Evolutionary conservation across 2,888 invertebrate species (phyloP).

Genomic region (Brassicogethes aeneus): DNA sequence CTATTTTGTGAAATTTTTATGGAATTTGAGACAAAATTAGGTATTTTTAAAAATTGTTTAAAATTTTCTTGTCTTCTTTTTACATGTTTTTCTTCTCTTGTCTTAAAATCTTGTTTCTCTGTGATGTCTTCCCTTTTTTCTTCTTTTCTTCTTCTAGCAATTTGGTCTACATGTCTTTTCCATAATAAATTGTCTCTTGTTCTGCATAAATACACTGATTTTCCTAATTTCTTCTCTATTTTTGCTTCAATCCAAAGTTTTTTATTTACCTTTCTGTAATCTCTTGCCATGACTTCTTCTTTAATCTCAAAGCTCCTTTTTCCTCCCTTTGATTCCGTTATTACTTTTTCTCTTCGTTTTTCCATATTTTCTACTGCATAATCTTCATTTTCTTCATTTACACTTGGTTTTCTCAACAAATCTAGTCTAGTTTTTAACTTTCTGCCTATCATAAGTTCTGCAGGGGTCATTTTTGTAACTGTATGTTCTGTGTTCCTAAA

Average conservation of each 20-base stretch:
- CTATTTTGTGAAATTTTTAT: conserved; percentile 1
- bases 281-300: conserved; percentile 3
- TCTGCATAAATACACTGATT: conserved; percentile 1
- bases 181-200: not conserved
- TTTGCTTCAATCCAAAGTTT: conserved; percentile 4
- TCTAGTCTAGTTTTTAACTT: conserved; percentile 3
- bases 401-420: conserved; percentile 1
- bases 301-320: conserved; percentile 2
- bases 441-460: conserved; percentile 4
- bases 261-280: conserved; percentile 7
- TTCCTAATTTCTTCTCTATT: conserved; percentile 5
- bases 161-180: conserved; percentile 2
- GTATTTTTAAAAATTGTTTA: not conserved
- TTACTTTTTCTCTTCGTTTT: conserved; percentile 1
- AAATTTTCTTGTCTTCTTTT: not conserved
- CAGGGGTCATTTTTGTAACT: conserved; percentile 1
- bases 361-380: conserved; percentile 1
- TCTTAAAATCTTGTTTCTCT: not conserved
- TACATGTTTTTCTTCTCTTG: not conserved
- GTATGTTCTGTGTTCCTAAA: conserved; percentile 5
- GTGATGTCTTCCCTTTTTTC: not conserved
- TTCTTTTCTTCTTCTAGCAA: conserved; percentile 1
- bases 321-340: conserved; percentile 1
- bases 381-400: conserved; percentile 2
- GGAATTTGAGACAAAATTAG: too few relatives aligned